Evolutionary conservation across 1,140 invertebrate genomes (phyloP).

Genomic region (Heliconius hermathena): DNA sequence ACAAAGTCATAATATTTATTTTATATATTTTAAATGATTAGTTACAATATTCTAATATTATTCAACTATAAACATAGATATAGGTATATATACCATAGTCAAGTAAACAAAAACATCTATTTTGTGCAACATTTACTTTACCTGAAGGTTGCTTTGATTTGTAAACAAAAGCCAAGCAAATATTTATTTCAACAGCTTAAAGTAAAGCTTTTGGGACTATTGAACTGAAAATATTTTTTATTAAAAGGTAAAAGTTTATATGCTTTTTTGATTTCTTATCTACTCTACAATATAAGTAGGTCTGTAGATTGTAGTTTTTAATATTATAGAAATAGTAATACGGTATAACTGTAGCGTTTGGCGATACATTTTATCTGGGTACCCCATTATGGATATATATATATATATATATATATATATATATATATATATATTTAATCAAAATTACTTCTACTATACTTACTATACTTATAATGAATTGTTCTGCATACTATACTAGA

Average conservation of each 20-base stretch:
- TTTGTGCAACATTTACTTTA: conserved; percentile 5
- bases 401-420: no score
- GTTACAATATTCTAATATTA: conserved; percentile 17
- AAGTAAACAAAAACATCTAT: background rate
- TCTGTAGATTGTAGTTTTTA: no score
- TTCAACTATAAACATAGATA: background rate
- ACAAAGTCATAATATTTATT: background rate
- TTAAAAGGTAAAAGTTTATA: background rate
- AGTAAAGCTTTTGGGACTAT: background rate
- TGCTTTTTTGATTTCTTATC: no score
- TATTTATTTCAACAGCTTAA: background rate
- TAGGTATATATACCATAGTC: background rate
- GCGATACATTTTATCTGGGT: no score
- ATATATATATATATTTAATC: no score
- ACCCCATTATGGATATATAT: no score
- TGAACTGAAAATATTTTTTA: background rate
- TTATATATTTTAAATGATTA: conserved; percentile 14
- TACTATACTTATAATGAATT: no score
- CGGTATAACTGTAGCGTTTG: no score
- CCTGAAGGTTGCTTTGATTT: background rate
- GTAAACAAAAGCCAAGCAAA: background rate
- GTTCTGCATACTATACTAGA: no score
- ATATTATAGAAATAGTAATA: no score
- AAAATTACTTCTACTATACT: no score
- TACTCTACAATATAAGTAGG: no score